Evolutionary conservation across 2,113 vertebrate species (phyloP), one percentile per base, ranked within the genome.

Genomic region (Sarotherodon lohbergeri): DNA sequence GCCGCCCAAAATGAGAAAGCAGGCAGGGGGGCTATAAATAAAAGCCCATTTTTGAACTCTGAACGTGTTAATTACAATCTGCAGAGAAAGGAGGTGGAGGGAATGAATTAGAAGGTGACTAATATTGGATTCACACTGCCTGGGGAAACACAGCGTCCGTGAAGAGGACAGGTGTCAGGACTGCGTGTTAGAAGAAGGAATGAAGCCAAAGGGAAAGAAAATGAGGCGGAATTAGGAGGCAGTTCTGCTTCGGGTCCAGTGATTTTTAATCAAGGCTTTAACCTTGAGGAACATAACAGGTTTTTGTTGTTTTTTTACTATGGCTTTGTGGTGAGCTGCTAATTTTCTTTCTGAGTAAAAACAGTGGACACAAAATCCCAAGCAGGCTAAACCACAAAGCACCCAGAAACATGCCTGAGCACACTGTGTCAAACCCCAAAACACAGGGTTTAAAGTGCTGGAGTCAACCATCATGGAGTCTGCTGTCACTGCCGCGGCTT

Each of bases 401-500:
- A 24, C 63, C 71, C 63, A 81, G 68, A 39, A 89, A 87, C 89
- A 92, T 63, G 79, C 80, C 80, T 36, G 11, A 90, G 86, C 82
- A 68, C 87, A 90, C 84, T 84, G 90, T 32, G 86, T 82, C 81
- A 89, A 92, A 95, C 92, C 93, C 89, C 93, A 87, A 95, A 94
- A 94, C 91, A 94, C 91, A 92, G 91, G 91, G 83, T 93, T 91
- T 83, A 46, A 91, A 93, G 88, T 63, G 73, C 76, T 68, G 82
- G n/a, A 93, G 89, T 63, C 90, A 94, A 93, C 89, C 93, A 93
- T 92, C 63, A 56, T n/a, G 82, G 82, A 39, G 90, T 84, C 83
- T 36, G 84, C 92, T 85, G 89, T 94, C 93, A 95, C 92, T 90
- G 78, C 93, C 24, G 92, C 7, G 93, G 95, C 90, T 94, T 92